Percentiles rank a stretch among this genome's conserved stretches.
These are phyloP conservation scores for Albula glossodonta DNA, from an alignment of 2,113 vertebrate genomes.

Conservation along the genomic window DNA sequence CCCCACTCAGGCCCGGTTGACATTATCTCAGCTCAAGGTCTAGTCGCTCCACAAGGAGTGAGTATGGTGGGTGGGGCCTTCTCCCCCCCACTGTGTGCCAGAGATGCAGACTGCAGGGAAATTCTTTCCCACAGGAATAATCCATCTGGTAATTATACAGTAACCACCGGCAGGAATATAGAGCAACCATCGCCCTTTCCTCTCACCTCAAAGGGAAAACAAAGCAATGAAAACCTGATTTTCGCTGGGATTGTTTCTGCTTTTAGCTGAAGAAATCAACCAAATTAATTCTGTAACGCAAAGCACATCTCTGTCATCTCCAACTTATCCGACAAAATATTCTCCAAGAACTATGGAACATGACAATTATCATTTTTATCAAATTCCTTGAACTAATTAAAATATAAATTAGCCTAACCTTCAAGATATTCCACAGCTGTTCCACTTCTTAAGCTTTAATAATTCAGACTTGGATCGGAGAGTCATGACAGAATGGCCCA, in stretches of 20 bases:
- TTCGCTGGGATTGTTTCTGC: background rate
- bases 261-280: background rate
- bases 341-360: background rate
- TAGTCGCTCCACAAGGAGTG: background rate
- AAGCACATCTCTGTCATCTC: background rate
- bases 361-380: background rate
- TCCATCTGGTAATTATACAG: background rate
- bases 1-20: background rate
- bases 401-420: background rate
- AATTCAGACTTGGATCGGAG: background rate
- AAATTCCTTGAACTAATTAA: background rate
- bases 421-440: background rate
- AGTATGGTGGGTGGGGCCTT: background rate
- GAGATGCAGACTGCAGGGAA: background rate
- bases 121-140: background rate
- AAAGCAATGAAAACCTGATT: background rate
- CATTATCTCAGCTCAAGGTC: background rate
- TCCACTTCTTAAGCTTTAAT: background rate
- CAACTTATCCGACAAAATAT: background rate
- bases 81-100: background rate
- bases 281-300: background rate
- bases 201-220: background rate
- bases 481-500: too few relatives aligned
- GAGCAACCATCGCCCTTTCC: background rate
- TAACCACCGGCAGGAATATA: background rate